Base-by-base conservation (phyloP, 1,140 invertebrate genomes). In the Drosophila ogumai region DNA sequence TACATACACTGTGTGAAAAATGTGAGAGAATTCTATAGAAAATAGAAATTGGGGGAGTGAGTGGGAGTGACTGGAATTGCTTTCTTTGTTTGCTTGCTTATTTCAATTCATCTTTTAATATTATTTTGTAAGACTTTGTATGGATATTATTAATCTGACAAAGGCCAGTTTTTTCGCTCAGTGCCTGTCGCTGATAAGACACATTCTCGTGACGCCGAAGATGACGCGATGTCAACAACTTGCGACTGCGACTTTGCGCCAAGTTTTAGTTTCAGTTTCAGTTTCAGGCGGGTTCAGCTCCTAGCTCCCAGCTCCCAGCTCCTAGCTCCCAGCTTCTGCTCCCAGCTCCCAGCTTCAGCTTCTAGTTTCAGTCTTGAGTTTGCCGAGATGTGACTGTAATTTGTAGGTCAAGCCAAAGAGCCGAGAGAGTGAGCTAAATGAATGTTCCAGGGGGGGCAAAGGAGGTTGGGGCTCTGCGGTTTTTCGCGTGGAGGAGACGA, bases 321-420 rank as follows among this genome's bases (percentile, higher is more conserved):
- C 2, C 50, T 17, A 38, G 19, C 32, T 54, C 2, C 41, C 31
- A 2, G 32, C 34, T 36, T 1, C 31, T 10, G 50, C 31, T 34
- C 1, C 47, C 28, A 52, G 49, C 28, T 28, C 1, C 17, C 46
- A 9, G 25, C 19, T 31, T 3, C n/a, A 15, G 12, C 19, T 36
- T 57, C 36, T 25, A 58, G 38, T 34, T 61, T 34, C 8, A 10
- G 17, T 46, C 47, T 56, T 40, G 17, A 38, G 31, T 44, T 67
- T 41, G 66, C 59, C 40, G 59, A 75, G 64, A 61, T 68, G 56
- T 41, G 46, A 58, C 41, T 47, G 31, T 59, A 81, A 72, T 81
- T 77, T 81, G 67, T 82, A 79, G 73, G 80, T 73, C 74, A 82
- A 79, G 61, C 43, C 13, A 76, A 76, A 68, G 65, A 52, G 60